Percentiles rank a stretch among this genome's conserved stretches.
Evolutionary conservation across 37 sponge, comb jelly and placozoan species (phyloP).

Genomic region (Diacarnus erythraeanus): DNA sequence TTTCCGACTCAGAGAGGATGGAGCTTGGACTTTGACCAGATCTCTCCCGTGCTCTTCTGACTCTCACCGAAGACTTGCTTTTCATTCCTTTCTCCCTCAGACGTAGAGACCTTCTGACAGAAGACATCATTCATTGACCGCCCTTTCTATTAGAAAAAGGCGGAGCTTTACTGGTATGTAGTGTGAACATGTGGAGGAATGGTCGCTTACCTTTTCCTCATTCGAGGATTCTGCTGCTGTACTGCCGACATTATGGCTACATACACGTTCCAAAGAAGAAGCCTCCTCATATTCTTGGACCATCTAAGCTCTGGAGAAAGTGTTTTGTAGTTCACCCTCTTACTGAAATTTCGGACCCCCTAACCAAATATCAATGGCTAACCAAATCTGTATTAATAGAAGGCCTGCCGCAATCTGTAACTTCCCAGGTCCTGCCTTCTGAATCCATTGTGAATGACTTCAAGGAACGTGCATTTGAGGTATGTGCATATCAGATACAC

Average conservation of each 20-base stretch:
- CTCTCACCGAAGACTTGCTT: neutral
- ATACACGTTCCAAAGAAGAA: conserved; percentile 62
- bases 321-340: conserved; percentile 69
- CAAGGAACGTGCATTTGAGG: conserved; percentile 29
- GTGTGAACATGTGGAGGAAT: neutral
- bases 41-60: neutral
- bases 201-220: neutral
- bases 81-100: neutral
- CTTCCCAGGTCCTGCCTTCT: neutral
- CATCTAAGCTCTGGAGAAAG: conserved; percentile 70
- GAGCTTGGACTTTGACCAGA: neutral
- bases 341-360: conserved; percentile 31
- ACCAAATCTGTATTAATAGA: conserved; percentile 55
- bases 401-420: conserved; percentile 54
- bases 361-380: conserved; percentile 70
- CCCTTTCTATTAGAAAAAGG: too few species aligned
- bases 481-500: conserved; percentile 18
- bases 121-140: too few species aligned
- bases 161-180: neutral
- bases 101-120: neutral
- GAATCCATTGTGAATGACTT: conserved; percentile 24
- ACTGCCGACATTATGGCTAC: conserved; percentile 58
- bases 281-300: conserved; percentile 76
- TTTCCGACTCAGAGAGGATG: neutral
- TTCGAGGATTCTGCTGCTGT: neutral